phyloP scores from a whole-genome alignment of 2,888 invertebrate species.

The Drosophila nigricruria region DNA sequence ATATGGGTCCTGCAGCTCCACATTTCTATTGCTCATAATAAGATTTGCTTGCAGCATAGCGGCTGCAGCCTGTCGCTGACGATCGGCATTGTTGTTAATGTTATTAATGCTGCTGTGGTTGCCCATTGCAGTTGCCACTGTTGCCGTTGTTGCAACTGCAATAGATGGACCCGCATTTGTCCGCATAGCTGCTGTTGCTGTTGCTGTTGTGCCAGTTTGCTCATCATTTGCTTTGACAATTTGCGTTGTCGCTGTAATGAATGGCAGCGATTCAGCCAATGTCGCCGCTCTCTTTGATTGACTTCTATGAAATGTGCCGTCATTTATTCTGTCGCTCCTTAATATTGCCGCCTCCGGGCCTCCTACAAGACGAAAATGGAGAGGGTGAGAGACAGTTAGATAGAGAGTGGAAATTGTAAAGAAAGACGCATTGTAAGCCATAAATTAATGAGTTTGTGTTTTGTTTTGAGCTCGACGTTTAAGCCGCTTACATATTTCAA shows the following conservation, averaged over 20 bases:
- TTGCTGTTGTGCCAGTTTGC: conserved; percentile 15
- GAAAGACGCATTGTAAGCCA: conserved; percentile 36
- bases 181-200: conserved; percentile 23
- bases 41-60: conserved; percentile 65
- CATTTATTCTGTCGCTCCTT: conserved; percentile 77
- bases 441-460: conserved; percentile 76
- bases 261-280: conserved; percentile 63
- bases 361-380: not conserved
- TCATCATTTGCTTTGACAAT: conserved; percentile 54
- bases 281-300: conserved; percentile 72
- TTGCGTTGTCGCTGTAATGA: conserved; percentile 65
- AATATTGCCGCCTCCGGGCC: conserved; percentile 55
- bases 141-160: conserved; percentile 30
- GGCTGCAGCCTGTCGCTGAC: conserved; percentile 33
- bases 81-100: conserved; percentile 61
- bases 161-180: conserved; percentile 38
- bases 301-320: conserved; percentile 74
- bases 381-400: not conserved
- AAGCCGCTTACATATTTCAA: conserved; percentile 72
- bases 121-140: conserved; percentile 37
- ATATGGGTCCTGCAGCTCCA: conserved; percentile 65
- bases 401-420: conserved; percentile 24
- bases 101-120: conserved; percentile 59
- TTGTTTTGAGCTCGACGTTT: conserved; percentile 34
- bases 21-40: conserved; percentile 74